A percentile compares a stretch with the other conserved stretches of the same genome.
phyloP scores from a whole-genome alignment of 2,797 vertebrate species.

The Miichthys miiuy region DNA sequence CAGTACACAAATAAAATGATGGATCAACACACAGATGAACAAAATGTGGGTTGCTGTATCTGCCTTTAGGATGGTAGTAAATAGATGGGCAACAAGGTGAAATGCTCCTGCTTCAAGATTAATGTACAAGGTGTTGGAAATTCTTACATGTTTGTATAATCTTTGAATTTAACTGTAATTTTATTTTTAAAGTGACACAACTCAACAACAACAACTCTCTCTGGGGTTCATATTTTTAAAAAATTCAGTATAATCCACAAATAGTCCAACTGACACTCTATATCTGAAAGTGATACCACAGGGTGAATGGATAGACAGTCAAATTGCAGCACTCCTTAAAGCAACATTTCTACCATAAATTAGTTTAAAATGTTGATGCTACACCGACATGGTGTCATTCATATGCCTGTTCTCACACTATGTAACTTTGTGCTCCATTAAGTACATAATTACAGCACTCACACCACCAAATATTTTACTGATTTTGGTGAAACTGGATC shows the following conservation, averaged over 20 bases:
- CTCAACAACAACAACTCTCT: not conserved
- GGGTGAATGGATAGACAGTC: conserved; percentile 4
- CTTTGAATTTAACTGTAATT: not conserved
- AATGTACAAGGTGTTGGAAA: not conserved
- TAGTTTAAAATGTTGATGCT: too few species aligned
- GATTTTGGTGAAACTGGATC: too few species aligned
- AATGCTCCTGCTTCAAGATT: not conserved
- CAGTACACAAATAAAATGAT: conserved; percentile 1
- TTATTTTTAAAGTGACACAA: too few species aligned
- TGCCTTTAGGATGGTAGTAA: not conserved
- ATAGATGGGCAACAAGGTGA: not conserved
- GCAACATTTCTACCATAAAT: too few species aligned
- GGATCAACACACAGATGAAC: not conserved
- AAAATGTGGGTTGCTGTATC: not conserved
- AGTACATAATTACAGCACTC: too few species aligned
- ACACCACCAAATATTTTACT: too few species aligned
- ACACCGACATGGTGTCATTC: too few species aligned
- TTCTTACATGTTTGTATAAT: not conserved
- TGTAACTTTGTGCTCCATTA: too few species aligned
- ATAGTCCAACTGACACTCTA: not conserved
- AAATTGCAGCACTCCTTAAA: conserved; percentile 3
- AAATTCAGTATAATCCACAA: not conserved
- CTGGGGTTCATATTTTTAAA: not conserved
- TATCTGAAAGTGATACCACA: not conserved
- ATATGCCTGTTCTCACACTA: too few species aligned